Base-by-base conservation (phyloP, 2,888 invertebrate species). In the Apamea anceps region DNA sequence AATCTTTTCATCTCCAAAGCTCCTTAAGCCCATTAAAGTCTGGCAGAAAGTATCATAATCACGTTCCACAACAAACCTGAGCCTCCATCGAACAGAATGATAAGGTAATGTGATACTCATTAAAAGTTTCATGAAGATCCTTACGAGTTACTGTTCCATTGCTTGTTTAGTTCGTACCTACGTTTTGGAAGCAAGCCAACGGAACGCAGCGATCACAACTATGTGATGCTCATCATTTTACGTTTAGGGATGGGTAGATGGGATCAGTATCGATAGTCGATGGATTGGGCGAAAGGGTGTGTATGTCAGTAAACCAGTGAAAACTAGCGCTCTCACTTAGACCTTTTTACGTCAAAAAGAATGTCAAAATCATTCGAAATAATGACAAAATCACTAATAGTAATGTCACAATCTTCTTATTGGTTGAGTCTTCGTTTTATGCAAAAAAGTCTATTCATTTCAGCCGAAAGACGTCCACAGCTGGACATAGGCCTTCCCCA, bases 71-170 rank as follows among this genome's bases (percentile, higher is more conserved):
- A 48, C 60, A 80, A 28, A 80, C 75, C 37, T 60, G 68, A 73
- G 28, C 70, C 21, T 42, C 54, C 73, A 85, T 84, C 77, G 77
- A 81, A 80, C 54, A 70, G 21, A 72, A 71, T 73, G 77, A 79
- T 88, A 89, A 87, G 57, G 90, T 90, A 93, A 93, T 81, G 70
- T 79, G 88, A 91, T 90, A 91, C 84, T 91, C 91, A 91, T 93
- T 92, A 92, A 91, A 93, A 87, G 91, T 92, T 72, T 62, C 68
- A 57, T 84, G 77, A 82, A 83, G 85, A 87, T 51, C 48, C 57
- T 84, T 71, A 81, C 75, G 79, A 86, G 81, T 86, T 87, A 76
- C 80, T 82, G 83, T 84, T 86, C 80, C 88, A 89, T 84, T 84
- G 87, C 86, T 77, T 75, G 87, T 81, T 87, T 75, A 81, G 83